Evolutionary conservation across 2,888 invertebrate species (phyloP), one percentile per base, ranked within the genome.

Genomic region (Bhutanitis thaidina): DNA sequence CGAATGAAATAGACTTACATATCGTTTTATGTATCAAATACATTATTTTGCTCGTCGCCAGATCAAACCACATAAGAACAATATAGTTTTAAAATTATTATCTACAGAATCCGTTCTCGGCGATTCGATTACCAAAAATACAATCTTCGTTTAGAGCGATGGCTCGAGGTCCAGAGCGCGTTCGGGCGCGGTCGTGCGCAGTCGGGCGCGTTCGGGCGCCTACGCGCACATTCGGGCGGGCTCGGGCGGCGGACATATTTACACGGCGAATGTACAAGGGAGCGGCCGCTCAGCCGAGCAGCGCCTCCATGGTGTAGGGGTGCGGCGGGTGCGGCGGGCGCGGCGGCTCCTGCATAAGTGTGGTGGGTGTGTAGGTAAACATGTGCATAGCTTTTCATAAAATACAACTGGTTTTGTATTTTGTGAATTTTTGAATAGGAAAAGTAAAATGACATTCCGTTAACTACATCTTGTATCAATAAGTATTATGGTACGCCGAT

Each of bases 301-400:
- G 89, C 80, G 92, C 92, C 87, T 91, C 92, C 92, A 92, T 92
- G 71, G 91, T 90, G 84, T 92, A 92, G 80, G 92, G 90, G 89
- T 86, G 91, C 82, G 91, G 90, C 68, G 75, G 73, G 60, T 64
- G 72, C 63, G 71, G 71, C 72, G 69, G 66, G 65, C 74, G 79
- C 73, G 74, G 80, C 74, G 82, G 79, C 83, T 76, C 70, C 76
- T 90, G 34, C 20, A 20, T 5, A 20, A 20, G 20, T 20, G n/a
- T n/a, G n/a, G n/a, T n/a, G n/a, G n/a, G n/a, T n/a, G n/a, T n/a
- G n/a, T n/a, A n/a, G n/a, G n/a, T n/a, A n/a, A n/a, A n/a, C n/a
- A n/a, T n/a, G n/a, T n/a, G n/a, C n/a, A n/a, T n/a, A n/a, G n/a
- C n/a, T n/a, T n/a, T n/a, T n/a, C n/a, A n/a, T n/a, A n/a, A n/a